These are phyloP conservation scores for Nematopogon swammerdamellus DNA, from an alignment of 2,888 invertebrate species.

Conservation along the genomic window DNA sequence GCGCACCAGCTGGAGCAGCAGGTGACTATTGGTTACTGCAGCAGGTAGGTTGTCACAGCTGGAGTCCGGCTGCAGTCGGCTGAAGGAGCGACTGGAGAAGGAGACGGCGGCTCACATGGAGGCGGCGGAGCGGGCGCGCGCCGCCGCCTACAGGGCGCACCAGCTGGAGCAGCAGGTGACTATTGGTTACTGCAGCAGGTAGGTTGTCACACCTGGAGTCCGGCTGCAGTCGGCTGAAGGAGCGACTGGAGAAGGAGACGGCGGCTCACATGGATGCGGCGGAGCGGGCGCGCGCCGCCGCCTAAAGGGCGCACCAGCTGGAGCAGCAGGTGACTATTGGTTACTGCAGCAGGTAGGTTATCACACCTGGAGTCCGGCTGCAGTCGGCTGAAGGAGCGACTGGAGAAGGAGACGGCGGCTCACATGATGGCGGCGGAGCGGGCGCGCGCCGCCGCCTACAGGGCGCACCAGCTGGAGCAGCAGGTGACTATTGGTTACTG, in stretches of 20 bases:
- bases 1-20: slow-evolving; percentile 63
- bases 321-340: slow-evolving; percentile 72
- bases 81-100: slow-evolving; percentile 85
- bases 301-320: slow-evolving; percentile 78
- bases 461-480: slow-evolving; percentile 88
- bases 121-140: slow-evolving; percentile 69
- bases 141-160: slow-evolving; percentile 52
- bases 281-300: slow-evolving; percentile 66
- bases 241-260: slow-evolving; percentile 85
- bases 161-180: slow-evolving; percentile 59
- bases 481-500: slow-evolving; percentile 57
- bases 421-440: slow-evolving; percentile 85
- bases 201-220: slow-evolving; percentile 90
- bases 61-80: slow-evolving; percentile 69
- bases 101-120: slow-evolving; percentile 87
- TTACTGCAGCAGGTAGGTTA: slow-evolving; percentile 59
- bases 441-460: slow-evolving; percentile 54
- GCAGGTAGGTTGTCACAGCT: slow-evolving; percentile 85
- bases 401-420: slow-evolving; percentile 85
- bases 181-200: slow-evolving; percentile 41
- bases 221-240: slow-evolving; percentile 75
- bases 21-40: slow-evolving; percentile 15
- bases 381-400: slow-evolving; percentile 75
- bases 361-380: slow-evolving; percentile 87
- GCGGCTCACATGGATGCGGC: slow-evolving; percentile 83